phyloP scores from a whole-genome alignment of 2,888 invertebrate species.

The Chaetogeoica ovagalla region DNA sequence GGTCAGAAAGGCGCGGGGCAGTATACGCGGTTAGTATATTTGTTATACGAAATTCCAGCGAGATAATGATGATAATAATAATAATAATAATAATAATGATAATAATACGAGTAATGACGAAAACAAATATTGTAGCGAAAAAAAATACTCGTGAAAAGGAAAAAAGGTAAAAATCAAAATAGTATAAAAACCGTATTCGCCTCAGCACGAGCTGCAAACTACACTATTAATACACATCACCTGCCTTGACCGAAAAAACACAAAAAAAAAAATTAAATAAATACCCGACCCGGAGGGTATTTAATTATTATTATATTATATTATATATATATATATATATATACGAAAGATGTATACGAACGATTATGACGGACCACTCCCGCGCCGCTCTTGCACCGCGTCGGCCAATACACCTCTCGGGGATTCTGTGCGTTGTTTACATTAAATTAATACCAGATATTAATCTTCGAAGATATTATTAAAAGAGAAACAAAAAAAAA shows the following conservation, averaged over 20 bases:
- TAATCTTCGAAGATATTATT: conserved; percentile 43
- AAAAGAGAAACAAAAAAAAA: conserved; percentile 27
- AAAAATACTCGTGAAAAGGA: conserved; percentile 11
- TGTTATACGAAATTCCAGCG: too few species aligned
- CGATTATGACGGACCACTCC: conserved; percentile 53
- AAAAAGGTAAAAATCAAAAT: conserved; percentile 42
- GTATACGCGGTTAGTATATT: too few species aligned
- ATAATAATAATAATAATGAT: too few species aligned
- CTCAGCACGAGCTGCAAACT: conserved; percentile 13
- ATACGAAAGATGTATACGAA: conserved; percentile 34
- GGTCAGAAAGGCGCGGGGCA: too few species aligned
- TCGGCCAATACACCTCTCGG: conserved; percentile 43
- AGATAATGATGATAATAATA: background rate
- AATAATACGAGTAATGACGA: too few species aligned
- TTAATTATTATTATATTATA: conserved; percentile 38
- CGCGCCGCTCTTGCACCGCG: conserved; percentile 8
- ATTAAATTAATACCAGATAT: conserved; percentile 49
- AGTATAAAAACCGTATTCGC: background rate
- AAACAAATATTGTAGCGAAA: background rate
- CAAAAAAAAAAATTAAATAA: background rate
- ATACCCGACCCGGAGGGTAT: conserved; percentile 43
- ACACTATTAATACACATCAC: conserved; percentile 41
- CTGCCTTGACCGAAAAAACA: conserved; percentile 17
- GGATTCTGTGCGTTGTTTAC: conserved; percentile 45
- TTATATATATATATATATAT: too few species aligned